Base-by-base conservation (phyloP, 2,797 vertebrate genomes). In the Coregonus sp. region DNA sequence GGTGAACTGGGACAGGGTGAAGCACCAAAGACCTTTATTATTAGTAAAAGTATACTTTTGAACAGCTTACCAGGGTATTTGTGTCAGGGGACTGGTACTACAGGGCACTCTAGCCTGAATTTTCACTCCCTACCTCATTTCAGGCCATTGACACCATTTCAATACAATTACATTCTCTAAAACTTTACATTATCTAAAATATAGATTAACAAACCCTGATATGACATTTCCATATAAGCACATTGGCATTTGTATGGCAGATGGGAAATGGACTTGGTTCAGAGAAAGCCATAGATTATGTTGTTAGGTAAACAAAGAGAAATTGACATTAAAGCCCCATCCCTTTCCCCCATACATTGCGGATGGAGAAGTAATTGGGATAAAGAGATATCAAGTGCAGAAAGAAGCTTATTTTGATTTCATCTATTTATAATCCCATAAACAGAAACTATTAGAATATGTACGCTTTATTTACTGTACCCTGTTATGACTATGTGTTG, bases 1-100 rank as follows among this genome's bases (percentile, higher is more conserved):
- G 81, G 79, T 47, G 69, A 86, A 82, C 82, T 78, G 76, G 81
- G 78, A 80, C 75, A 3, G 71, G 66, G 80, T 81, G 50, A 72
- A 4, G 15, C 12, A 51, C 29, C 4, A 14, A 11, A 71, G 25
- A 33, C 18, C 70, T 52, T n/a, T 72, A 29, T 50, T 59, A 59
- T 59, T 59, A 59, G n/a, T 59, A 20, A 59, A 59, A 59, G 16
- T 47, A 59, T 20, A 59, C 56, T 47, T 47, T 47, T 9, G 9
- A 47, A 59, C 16, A 59, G 56, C 15, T 59, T 59, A 59, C 18
- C n/a, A 20, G n/a, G 56, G n/a, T 20, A 59, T 47, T 47, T 47
- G 56, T 59, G 56, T 20, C 56, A 59, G 56, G n/a, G 56, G 16
- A 18, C 18, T 59, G n/a, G n/a, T 59, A 59, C 7, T 59, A 59